Evolutionary conservation across 2,888 invertebrate species (phyloP), one percentile per base, ranked within the genome.

Genomic region (Andrena flavipes): DNA sequence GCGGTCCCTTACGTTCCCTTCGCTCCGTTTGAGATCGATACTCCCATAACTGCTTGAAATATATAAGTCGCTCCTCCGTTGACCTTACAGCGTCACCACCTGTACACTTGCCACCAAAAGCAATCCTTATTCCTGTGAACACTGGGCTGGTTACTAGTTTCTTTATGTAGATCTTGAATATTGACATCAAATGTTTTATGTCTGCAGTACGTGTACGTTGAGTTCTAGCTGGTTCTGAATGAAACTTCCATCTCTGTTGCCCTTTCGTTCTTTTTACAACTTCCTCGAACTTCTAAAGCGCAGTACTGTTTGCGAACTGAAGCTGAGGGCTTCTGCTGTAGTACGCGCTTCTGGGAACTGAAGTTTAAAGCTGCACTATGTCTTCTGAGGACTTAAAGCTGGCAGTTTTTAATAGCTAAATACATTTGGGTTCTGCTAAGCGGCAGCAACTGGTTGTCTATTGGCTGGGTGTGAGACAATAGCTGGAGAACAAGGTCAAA

Each of bases 1-100:
- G 33, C 48, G 8, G 8, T 20, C 49, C 65, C 54, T 63, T 54
- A 51, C 59, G 64, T n/a, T 49, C 56, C 30, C 80, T 60, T 54
- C 75, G 76, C 60, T 56, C 16, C 56, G 26, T 48, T 76, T 26
- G 13, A 4, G 63, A 79, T 63, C 67, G 54, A 68, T 68, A 68
- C 67, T 20, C 51, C 23, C 67, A 68, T 68, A 68, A 68, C 51
- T 68, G 51, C 54, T 68, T 68, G 67, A 69, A 69, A 69, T 69
- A 33, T 35, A 69, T 56, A 54, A 30, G 67, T 51, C 33, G 51
- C 23, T n/a, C 23, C 54, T 29, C 16, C 42, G 42, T 26, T 56
- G 23, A 56, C 56, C 54, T 54, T n/a, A 56, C 26, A 13, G 10
- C 23, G 26, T 10, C 56, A 20, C 23, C 23, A 23, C 56, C 23